phyloP scores from a whole-genome alignment of 2,113 vertebrate species.

The Taxidea taxus region DNA sequence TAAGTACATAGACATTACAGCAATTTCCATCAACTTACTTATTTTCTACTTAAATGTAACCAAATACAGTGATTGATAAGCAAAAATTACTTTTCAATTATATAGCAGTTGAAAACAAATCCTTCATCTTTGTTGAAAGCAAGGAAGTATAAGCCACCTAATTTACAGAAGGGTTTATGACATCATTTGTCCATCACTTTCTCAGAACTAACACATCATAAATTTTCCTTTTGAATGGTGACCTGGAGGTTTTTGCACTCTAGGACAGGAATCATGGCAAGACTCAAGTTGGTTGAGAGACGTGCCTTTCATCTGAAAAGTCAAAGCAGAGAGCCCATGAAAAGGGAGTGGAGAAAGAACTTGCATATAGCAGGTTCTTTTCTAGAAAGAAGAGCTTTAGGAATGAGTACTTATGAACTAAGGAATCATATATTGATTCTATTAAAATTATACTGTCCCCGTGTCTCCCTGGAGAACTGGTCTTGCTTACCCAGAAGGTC shows the following conservation, averaged over 20 bases:
- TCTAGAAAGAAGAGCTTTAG: not conserved
- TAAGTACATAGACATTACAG: not conserved
- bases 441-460: not conserved
- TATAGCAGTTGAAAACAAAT: conserved; percentile 9
- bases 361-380: not conserved
- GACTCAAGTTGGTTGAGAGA: not conserved
- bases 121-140: conserved; percentile 19
- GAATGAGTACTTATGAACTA: not conserved
- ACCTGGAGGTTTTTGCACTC: not conserved
- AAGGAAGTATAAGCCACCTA: not conserved
- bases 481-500: not conserved
- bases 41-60: not conserved
- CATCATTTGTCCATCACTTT: not conserved
- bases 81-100: conserved; percentile 37
- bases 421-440: not conserved
- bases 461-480: not conserved
- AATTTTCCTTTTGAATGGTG: not conserved
- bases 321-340: not conserved
- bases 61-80: conserved; percentile 25
- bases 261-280: not conserved
- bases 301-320: not conserved
- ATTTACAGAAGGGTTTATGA: conserved; percentile 9
- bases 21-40: not conserved
- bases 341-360: not conserved
- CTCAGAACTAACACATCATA: not conserved